A percentile compares a stretch with the other conserved stretches of the same genome.
phyloP scores from a whole-genome alignment of 2,888 invertebrate species.

The Monopis laevigella region DNA sequence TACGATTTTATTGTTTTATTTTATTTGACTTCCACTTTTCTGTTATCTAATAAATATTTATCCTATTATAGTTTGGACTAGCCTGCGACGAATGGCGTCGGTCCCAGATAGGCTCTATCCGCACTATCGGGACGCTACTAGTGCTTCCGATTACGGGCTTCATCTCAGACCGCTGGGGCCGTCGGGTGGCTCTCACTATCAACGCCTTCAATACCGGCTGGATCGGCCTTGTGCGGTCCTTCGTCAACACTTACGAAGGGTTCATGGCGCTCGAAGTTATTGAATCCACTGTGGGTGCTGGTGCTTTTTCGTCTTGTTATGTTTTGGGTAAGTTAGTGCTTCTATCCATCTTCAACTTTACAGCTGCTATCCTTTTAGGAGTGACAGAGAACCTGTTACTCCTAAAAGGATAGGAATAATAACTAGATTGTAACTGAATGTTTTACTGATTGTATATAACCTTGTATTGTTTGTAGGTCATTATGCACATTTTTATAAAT shows the following conservation, averaged over 20 bases:
- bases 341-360: too few species aligned
- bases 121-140: constrained; percentile 76
- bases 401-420: too few species aligned
- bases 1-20: too few species aligned
- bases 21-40: too few species aligned
- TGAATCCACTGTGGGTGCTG: constrained; percentile 75
- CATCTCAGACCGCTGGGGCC: constrained; percentile 79
- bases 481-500: too few species aligned
- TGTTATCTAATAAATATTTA: not conserved
- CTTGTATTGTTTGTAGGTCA: too few species aligned
- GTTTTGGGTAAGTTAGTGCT: constrained; percentile 78
- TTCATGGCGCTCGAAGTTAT: constrained; percentile 76
- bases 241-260: constrained; percentile 74
- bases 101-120: constrained; percentile 77
- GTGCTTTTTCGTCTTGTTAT: constrained; percentile 77
- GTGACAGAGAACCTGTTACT: too few species aligned
- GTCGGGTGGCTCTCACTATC: constrained; percentile 68
- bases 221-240: constrained; percentile 73
- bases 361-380: too few species aligned
- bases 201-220: constrained; percentile 71
- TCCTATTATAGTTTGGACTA: constrained; percentile 62
- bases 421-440: too few species aligned
- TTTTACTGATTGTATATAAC: too few species aligned
- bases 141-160: constrained; percentile 76
- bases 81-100: constrained; percentile 77